Evolutionary conservation across 2,888 invertebrate species (phyloP).

Genomic region (Strigamia crassipes): DNA sequence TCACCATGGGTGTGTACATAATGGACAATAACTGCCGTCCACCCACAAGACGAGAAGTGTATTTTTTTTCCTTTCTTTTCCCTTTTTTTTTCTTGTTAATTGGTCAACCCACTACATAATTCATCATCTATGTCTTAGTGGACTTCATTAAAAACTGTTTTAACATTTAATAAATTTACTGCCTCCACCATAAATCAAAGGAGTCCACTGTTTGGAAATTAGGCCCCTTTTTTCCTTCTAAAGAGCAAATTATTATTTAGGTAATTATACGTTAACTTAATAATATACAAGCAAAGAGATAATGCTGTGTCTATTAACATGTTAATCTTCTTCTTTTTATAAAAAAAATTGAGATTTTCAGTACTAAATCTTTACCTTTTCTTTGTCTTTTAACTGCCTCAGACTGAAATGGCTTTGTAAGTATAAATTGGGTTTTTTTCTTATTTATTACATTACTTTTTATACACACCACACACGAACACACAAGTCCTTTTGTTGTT

Average conservation of each 20-base stretch:
- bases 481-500: background rate
- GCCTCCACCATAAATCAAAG: slow-evolving; percentile 1
- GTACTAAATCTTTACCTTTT: background rate
- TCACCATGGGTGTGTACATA: slow-evolving; percentile 21
- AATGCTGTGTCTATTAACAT: slow-evolving; percentile 11
- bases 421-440: slow-evolving; percentile 1
- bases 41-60: background rate
- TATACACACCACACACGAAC: background rate
- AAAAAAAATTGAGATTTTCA: background rate
- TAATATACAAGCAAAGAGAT: background rate
- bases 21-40: slow-evolving; percentile 35
- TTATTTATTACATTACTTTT: background rate
- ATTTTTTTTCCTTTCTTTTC: background rate
- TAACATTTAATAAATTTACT: background rate
- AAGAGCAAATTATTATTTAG: background rate
- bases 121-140: background rate
- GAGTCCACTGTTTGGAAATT: background rate
- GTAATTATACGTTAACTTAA: slow-evolving; percentile 13
- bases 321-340: background rate
- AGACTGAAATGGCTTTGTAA: slow-evolving; percentile 32
- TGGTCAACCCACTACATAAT: slow-evolving; percentile 1
- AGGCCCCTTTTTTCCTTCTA: background rate
- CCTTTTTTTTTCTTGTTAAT: background rate
- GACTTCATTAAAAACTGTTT: slow-evolving; percentile 10
- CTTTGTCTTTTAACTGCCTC: background rate